These are phyloP conservation scores for Euclidia mi DNA, from an alignment of 2,888 invertebrate genomes.

Conservation along the genomic window DNA sequence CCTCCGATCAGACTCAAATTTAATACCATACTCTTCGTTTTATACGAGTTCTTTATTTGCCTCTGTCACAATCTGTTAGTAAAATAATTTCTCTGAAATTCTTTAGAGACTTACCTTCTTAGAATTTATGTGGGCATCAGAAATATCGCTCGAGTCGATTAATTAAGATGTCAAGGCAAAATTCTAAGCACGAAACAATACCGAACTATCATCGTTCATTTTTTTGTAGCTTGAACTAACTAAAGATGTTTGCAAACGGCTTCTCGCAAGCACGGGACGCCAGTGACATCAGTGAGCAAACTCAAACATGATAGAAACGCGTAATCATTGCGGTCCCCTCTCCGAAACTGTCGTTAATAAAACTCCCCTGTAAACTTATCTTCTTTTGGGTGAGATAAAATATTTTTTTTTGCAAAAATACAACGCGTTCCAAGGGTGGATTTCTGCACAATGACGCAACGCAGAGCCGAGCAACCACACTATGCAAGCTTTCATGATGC, in stretches of 20 bases:
- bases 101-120: no score
- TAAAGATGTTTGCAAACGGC: conserved; percentile 41
- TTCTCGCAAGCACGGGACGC: conserved; percentile 55
- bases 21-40: neutral
- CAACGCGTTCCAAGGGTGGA: conserved; percentile 60
- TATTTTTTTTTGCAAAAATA: conserved; percentile 74
- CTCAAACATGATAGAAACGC: conserved; percentile 72
- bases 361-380: conserved; percentile 81
- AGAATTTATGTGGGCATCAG: no score
- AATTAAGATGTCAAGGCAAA: neutral
- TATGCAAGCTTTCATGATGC: conserved; percentile 31
- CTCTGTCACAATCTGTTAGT: no score
- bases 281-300: conserved; percentile 71
- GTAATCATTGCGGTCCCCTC: conserved; percentile 74
- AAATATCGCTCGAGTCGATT: no score
- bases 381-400: conserved; percentile 77
- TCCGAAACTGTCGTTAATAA: no score
- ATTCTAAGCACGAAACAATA: conserved; percentile 27
- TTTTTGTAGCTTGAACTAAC: conserved; percentile 32
- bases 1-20: conserved; percentile 9
- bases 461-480: conserved; percentile 22
- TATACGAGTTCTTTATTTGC: neutral
- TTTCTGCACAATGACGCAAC: conserved; percentile 66
- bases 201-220: conserved; percentile 41
- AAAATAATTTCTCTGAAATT: no score